Conservation (phyloP, 2,797 vertebrate species). For the Nannoperca australis region DNA sequence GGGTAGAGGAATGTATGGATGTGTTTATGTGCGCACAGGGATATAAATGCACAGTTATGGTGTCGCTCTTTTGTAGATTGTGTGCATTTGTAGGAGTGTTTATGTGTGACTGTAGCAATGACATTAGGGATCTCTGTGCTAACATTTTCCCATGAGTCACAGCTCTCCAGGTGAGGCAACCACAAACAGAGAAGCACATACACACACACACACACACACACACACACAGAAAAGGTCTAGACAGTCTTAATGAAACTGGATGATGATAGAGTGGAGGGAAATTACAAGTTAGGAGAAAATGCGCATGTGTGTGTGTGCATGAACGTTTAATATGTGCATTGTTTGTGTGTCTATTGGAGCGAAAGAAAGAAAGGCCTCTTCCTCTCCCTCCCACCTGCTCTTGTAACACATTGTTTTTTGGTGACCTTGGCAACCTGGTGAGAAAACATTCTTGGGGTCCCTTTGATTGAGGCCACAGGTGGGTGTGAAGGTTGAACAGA, state of each 20-base stretch:
- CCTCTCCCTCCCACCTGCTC: constrained; percentile 49
- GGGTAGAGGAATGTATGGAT: constrained; percentile 20
- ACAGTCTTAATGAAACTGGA: constrained; percentile 54
- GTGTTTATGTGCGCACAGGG: neutral
- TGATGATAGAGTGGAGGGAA: constrained; percentile 59
- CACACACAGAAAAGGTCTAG: constrained; percentile 13
- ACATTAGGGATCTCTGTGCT: constrained; percentile 19
- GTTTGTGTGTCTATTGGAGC: constrained; percentile 26
- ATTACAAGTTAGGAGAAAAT: constrained; percentile 30
- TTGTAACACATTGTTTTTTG: constrained; percentile 68
- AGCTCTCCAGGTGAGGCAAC: constrained; percentile 50
- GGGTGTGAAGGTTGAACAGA: constrained; percentile 41
- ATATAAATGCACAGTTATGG: constrained; percentile 8
- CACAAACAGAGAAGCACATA: neutral
- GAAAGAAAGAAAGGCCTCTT: constrained; percentile 19
- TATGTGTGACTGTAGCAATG: constrained; percentile 15
- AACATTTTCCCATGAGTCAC: constrained; percentile 59
- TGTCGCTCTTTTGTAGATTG: constrained; percentile 7
- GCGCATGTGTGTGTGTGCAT: neutral
- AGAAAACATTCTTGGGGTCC: constrained; percentile 61
- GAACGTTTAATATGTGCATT: constrained; percentile 11
- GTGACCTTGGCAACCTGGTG: constrained; percentile 67
- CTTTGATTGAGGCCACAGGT: constrained; percentile 69
- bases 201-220: constrained; percentile 1
- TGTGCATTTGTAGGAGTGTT: neutral